Conservation (phyloP, 2,888 invertebrate species). For the Plutella xylostella region DNA sequence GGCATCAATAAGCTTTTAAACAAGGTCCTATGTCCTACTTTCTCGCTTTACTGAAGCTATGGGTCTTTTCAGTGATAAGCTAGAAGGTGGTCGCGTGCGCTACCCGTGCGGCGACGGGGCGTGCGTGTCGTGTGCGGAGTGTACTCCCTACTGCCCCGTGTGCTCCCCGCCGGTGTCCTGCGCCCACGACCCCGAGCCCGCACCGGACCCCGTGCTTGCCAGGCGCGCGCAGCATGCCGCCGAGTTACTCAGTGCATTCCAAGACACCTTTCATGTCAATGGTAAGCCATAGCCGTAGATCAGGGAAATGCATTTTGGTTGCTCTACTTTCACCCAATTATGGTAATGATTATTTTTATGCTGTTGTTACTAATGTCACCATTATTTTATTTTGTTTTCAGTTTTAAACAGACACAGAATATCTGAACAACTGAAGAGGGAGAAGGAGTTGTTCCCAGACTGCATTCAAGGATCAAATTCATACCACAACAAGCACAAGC, state of each 20-base stretch:
- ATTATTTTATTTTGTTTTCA: constrained; percentile 17
- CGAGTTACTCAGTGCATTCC: constrained; percentile 31
- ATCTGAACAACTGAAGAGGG: constrained; percentile 44
- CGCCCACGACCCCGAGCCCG: constrained; percentile 10
- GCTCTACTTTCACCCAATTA: no score
- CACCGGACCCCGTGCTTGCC: constrained; percentile 29
- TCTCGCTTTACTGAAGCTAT: background rate
- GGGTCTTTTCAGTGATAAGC: constrained; percentile 34
- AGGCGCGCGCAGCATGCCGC: constrained; percentile 30
- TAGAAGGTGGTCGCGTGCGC: constrained; percentile 30
- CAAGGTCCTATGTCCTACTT: no score
- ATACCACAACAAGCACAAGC: constrained; percentile 51
- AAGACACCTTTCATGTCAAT: constrained; percentile 39
- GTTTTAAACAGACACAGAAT: constrained; percentile 36
- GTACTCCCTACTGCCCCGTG: constrained; percentile 29
- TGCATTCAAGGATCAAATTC: constrained; percentile 53
- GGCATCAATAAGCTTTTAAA: background rate
- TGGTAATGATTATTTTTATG: background rate
- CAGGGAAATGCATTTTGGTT: no score
- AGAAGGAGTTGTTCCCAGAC: constrained; percentile 52
- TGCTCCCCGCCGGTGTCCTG: constrained; percentile 31
- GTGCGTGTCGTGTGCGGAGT: constrained; percentile 37
- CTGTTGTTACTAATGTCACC: background rate
- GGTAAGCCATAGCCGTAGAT: no score
- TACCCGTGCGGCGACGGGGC: constrained; percentile 45